These are phyloP conservation scores for Pseudomyrmex pallidus DNA, from an alignment of 1,140 invertebrate species.

Conservation along the genomic window DNA sequence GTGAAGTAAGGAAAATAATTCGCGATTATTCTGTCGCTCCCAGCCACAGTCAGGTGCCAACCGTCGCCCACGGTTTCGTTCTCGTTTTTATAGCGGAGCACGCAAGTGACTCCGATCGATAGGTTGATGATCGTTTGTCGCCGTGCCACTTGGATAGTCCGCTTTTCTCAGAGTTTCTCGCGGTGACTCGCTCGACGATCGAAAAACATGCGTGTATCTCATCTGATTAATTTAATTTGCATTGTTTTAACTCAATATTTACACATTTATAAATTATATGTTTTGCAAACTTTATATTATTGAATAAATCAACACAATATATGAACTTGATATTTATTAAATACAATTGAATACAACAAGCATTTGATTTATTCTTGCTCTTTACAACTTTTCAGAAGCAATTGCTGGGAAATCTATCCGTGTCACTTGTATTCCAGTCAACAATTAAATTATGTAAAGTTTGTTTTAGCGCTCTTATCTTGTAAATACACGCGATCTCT, in stretches of 20 bases:
- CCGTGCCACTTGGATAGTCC: conserved; percentile 53
- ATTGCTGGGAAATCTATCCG: background rate
- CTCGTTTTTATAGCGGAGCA: conserved; percentile 31
- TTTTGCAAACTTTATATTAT: too few relatives aligned
- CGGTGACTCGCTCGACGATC: conserved; percentile 43
- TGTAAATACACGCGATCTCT: too few relatives aligned
- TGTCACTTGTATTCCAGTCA: too few relatives aligned
- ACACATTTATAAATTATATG: background rate
- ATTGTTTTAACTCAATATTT: background rate
- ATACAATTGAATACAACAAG: too few relatives aligned
- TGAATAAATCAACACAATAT: too few relatives aligned
- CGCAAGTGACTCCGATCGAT: conserved; percentile 47
- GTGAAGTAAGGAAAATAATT: conserved; percentile 44
- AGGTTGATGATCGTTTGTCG: conserved; percentile 52
- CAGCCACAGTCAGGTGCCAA: conserved; percentile 69
- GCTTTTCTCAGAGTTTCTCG: conserved; percentile 36
- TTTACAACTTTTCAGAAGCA: background rate
- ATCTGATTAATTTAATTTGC: background rate
- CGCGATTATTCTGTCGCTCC: conserved; percentile 60
- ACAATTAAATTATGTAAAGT: too few relatives aligned
- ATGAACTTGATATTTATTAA: too few relatives aligned
- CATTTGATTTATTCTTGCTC: too few relatives aligned
- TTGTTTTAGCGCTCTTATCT: too few relatives aligned
- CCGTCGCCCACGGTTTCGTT: conserved; percentile 55
- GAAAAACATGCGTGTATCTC: background rate